Evolutionary conservation across 2,113 vertebrate species (phyloP), one percentile per base, ranked within the genome.

Genomic region (Gallinago undulata): DNA sequence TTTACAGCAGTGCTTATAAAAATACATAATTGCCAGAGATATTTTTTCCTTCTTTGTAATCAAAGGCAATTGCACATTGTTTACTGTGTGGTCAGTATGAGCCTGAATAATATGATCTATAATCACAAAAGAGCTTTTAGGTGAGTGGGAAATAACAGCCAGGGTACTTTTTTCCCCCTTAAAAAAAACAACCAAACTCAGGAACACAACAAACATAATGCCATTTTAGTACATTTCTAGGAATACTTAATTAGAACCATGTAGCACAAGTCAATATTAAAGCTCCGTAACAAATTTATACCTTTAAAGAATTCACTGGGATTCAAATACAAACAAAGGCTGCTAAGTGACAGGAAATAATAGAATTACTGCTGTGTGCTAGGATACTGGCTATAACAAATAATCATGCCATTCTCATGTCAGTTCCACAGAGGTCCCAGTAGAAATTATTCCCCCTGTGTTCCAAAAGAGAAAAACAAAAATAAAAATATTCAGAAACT

Each of bases 71-170:
- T 87, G 55, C 91, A 89, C 28, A 70, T 85, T 84, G 90, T 87
- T 94, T 97, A 88, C 92, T 89, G 41, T 90, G 79, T 43, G 72
- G 93, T 92, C 93, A 94, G 66, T 90, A 55, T 62, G 13, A 96
- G 45, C 24, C 64, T 88, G 87, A 94, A 91, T 84, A 89, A 87
- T 59, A 94, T 2, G 4, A 94, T 89, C 83, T 87, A 41, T 66
- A 87, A 76, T 83, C 55, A 94, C 69, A 78, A 73, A 82, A 90
- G 66, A 77, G 92, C 78, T 95, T 84, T 92, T 92, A 87, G 48
- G 62, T 96, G 66, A 92, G 79, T 83, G 66, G 66, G 62, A 94
- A 95, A 90, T 69, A 92, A 70, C 30, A 94, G 67, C 35, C 76
- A 76, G 30, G 11, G 2, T 0, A 50, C 60, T 73, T 47, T 84